Evolutionary conservation across 1,140 invertebrate species (phyloP), one percentile per base, ranked within the genome.

Genomic region (Ostrea edulis): DNA sequence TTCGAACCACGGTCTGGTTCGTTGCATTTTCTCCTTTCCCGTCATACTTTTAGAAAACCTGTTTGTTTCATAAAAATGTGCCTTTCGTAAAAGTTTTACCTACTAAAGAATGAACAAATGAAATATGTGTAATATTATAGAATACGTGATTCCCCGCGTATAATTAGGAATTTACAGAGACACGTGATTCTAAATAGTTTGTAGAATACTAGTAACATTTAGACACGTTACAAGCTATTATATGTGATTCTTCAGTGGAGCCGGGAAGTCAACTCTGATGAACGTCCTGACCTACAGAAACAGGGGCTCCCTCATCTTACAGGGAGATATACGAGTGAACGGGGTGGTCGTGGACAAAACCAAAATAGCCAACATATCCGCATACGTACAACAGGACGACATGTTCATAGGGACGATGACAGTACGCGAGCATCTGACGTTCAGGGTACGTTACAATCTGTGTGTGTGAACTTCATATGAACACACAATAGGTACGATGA

Each of bases 231-330:
- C 20, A 83, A 22, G 9, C 4, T 51, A 20, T 83, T 35, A 14
- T 81, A 5, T 35, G 62, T 22, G 88, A 5, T n/a, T 86, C 90
- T 90, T 81, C 89, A 98, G 98, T 44, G 98, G 98, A 0, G 97
- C 98, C 0, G 98, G 99, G 8, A 99, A 99, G 95, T 99, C 98
- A 0, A 99, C 98, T 0, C 96, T 99, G 0, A 95, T 99, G 62
- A 99, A 99, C 94, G 96, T 98, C 0, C 93, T 99, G 53, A 99
- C 98, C 1, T 97, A 97, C 94, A 96, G 97, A 7, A 96, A 96
- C 90, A 96, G 97, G 8, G 95, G 96, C 8, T 96, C 97, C 20
- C 95, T 98, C 0, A 95, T 96, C 0, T 95, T 97, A n/a, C 96
- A 96, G 51, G 97, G 97, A 1, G 95, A 97, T 51, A 96, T 96